phyloP scores from a whole-genome alignment of 1,140 invertebrate species.

The Orius laevigatus region DNA sequence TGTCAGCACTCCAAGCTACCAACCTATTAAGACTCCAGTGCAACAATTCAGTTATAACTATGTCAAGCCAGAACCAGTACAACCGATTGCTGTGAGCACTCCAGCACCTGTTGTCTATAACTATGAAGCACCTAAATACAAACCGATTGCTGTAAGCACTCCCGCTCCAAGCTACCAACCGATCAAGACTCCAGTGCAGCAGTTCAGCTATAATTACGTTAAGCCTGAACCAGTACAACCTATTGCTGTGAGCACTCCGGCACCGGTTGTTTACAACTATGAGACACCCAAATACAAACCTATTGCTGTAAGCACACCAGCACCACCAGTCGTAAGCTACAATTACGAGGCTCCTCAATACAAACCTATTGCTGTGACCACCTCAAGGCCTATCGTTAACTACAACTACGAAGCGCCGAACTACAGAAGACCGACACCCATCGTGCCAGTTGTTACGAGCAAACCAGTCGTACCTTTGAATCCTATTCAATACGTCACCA shows the following conservation, averaged over 20 bases:
- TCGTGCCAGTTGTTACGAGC: not conserved
- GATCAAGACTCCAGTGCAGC: not conserved
- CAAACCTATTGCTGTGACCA: slow-evolving; percentile 1
- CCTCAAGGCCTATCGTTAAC: not conserved
- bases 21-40: not conserved
- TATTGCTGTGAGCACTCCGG: not conserved
- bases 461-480: not conserved
- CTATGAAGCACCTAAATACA: not conserved
- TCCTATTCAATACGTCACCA: not conserved
- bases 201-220: not conserved
- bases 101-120: slow-evolving; percentile 7
- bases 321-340: slow-evolving; percentile 11
- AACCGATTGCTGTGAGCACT: not conserved
- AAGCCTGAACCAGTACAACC: not conserved
- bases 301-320: slow-evolving; percentile 4
- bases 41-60: not conserved
- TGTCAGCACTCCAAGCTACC: not conserved
- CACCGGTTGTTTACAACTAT: too few species aligned
- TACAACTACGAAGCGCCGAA: too few species aligned
- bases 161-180: not conserved
- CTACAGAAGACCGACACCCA: not conserved
- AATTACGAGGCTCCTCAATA: slow-evolving; percentile 4
- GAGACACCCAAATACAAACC: too few species aligned
- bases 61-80: too few species aligned
- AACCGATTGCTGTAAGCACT: slow-evolving; percentile 3